phyloP scores from a whole-genome alignment of 2,113 vertebrate genomes.

The Bolborhynchus lineola region DNA sequence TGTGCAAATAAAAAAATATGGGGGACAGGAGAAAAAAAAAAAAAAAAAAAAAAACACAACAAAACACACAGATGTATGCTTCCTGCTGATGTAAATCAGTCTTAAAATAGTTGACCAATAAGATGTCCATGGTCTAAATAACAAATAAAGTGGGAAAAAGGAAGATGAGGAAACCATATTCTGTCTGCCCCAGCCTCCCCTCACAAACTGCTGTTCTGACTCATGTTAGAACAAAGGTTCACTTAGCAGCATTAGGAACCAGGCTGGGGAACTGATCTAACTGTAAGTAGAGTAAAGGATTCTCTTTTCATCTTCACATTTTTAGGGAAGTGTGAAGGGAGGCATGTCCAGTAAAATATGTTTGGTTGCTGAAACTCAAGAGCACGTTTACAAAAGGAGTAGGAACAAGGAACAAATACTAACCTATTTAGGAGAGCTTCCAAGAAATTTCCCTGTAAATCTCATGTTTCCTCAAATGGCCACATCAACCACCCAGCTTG shows the following conservation, averaged over 20 bases:
- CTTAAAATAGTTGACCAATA: not conserved
- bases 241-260: not conserved
- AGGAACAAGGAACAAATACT: not conserved
- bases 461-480: not conserved
- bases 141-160: not conserved
- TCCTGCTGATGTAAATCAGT: not conserved
- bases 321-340: not conserved
- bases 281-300: not conserved
- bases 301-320: not conserved
- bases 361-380: not conserved
- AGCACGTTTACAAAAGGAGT: not conserved
- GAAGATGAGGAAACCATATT: not conserved
- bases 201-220: not conserved
- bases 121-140: not conserved
- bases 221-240: not conserved
- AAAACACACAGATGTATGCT: not conserved
- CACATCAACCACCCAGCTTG: not conserved
- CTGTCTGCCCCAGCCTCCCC: fast-evolving
- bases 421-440: not conserved
- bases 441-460: not conserved
- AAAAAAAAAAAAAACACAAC: too few relatives aligned
- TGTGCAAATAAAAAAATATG: not conserved
- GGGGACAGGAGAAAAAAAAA: not conserved
- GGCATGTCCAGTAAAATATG: not conserved
- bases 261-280: not conserved